Percentiles rank a stretch among this genome's conserved stretches.
phyloP scores from a whole-genome alignment of 2,113 vertebrate genomes.

The Eptesicus fuscus region DNA sequence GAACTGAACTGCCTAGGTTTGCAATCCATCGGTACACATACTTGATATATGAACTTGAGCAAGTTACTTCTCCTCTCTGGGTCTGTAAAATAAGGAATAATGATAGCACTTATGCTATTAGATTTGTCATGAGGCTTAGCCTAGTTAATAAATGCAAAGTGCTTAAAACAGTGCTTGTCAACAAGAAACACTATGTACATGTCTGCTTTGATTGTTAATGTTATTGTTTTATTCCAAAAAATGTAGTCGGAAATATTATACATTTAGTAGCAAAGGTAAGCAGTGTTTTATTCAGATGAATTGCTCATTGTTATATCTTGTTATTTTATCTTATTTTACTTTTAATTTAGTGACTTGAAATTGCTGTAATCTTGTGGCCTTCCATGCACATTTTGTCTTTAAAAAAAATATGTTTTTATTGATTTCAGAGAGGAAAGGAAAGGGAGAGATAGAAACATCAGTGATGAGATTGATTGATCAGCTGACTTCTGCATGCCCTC shows the following conservation, averaged over 20 bases:
- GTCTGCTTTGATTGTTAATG: not conserved
- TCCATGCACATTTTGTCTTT: not conserved
- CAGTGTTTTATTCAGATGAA: not conserved
- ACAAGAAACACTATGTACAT: not conserved
- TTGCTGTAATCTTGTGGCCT: not conserved
- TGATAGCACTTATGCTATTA: not conserved
- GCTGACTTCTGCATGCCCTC: no score
- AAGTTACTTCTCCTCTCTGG: not conserved
- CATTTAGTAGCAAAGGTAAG: constrained; percentile 32
- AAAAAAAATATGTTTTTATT: no score
- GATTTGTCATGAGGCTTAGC: not conserved
- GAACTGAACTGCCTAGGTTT: not conserved
- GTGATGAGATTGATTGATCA: no score
- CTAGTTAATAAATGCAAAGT: not conserved
- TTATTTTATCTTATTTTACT: constrained; percentile 11
- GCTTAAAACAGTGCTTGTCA: not conserved
- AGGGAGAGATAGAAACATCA: no score
- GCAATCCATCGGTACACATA: not conserved
- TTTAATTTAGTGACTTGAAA: constrained; percentile 23
- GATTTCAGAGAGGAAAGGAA: no score
- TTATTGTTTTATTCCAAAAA: not conserved
- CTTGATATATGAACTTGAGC: not conserved
- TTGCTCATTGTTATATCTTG: not conserved
- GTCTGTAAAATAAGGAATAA: not conserved
- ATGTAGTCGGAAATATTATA: not conserved